Base-by-base conservation (phyloP, 2,113 vertebrate species). In the Aspiorhynchus laticeps region DNA sequence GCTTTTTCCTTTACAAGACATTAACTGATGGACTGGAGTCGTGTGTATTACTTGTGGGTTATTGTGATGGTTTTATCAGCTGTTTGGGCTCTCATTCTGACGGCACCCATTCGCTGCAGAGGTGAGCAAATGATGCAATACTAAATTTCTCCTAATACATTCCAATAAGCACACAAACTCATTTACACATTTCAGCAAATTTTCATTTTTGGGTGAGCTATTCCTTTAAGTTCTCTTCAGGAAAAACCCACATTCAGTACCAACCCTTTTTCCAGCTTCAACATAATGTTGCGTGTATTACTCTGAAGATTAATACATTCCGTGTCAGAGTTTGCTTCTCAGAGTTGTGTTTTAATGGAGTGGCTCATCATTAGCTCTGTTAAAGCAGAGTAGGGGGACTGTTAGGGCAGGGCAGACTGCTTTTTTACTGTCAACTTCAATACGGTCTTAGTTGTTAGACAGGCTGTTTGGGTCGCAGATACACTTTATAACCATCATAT, bases 291-390 rank as follows among this genome's bases (percentile, higher is more conserved):
- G 28, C 67, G 24, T 36, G 43, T 67, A 67, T 79, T 9, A 36
- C 24, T 79, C 26, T 15, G 43, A 59, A 69, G 26, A 65, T 85
- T 43, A 85, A 85, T 67, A 36, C 31, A 67, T 67, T 51, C 41
- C 2, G 8, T 85, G 61, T 79, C 75, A 79, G 38, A 85, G 84
- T 67, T 77, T 51, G 28, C 28, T 41, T 77, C 59, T 33, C 28
- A 10, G 33, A 33, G 48, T 24, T 59, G 61, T 7, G 33, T 85
- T 79, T 51, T 67, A 69, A 71, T 26, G 61, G 75, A 89, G 28
- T 36, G 61, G 59, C 61, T 26, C 84, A 79, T 86, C 65, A 88
- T 69, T 73, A 83, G 79, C n/a, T 33, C 59, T 46, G 79, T 61
- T 36, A 77, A 38, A 61, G 74, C 26, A 71, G 41, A 28, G 56